phyloP scores from a whole-genome alignment of 2,888 invertebrate species.

The Spilarctia lutea region DNA sequence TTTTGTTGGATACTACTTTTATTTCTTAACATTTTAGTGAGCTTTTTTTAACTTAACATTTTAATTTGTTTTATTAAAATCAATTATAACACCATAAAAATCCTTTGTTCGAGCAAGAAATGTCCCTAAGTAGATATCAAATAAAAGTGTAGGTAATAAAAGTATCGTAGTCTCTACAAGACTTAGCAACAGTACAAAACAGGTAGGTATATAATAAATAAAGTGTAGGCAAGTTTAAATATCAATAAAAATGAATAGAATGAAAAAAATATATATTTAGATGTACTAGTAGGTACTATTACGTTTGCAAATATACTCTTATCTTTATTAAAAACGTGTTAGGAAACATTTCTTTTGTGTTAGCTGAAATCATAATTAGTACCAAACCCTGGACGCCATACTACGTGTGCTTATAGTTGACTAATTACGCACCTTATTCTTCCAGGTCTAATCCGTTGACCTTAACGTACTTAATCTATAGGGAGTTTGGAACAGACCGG shows the following conservation, averaged over 20 bases:
- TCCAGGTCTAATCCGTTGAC: constrained; percentile 11
- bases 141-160: neutral
- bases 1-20: too few relatives aligned
- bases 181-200: neutral
- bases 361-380: neutral
- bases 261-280: too few relatives aligned
- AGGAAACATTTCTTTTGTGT: neutral
- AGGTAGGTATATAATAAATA: neutral
- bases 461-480: constrained; percentile 18
- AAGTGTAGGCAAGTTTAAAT: too few relatives aligned
- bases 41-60: too few relatives aligned
- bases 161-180: neutral
- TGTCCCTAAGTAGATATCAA: neutral
- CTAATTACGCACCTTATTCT: constrained; percentile 11
- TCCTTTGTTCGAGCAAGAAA: neutral
- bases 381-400: neutral
- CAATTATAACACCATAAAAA: neutral
- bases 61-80: neutral
- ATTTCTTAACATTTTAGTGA: neutral
- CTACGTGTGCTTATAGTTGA: neutral
- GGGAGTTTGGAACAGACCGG: constrained; percentile 16
- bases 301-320: too few relatives aligned
- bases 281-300: too few relatives aligned
- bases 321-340: too few relatives aligned
- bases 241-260: too few relatives aligned